Percentiles rank a stretch among this genome's conserved stretches.
Evolutionary conservation across 2,888 invertebrate genomes (phyloP).

Genomic region (Trissolcus japonicus): DNA sequence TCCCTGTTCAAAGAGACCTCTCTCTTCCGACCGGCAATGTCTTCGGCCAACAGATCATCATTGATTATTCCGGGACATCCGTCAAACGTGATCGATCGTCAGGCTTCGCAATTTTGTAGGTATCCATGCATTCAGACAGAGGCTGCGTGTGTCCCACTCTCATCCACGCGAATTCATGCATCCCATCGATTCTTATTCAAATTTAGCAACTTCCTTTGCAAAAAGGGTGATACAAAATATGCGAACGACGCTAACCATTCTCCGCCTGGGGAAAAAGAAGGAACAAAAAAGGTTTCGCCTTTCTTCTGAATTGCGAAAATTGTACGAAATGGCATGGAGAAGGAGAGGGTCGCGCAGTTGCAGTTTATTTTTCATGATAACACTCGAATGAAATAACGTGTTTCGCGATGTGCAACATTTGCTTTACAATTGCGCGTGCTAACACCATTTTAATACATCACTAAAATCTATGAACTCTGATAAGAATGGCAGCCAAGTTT

Average conservation of each 20-base stretch:
- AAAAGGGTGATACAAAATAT: too few relatives aligned
- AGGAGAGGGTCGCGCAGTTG: too few relatives aligned
- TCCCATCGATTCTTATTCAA: too few relatives aligned
- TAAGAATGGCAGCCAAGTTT: slow-evolving; percentile 43
- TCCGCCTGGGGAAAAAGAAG: too few relatives aligned
- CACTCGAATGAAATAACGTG: background rate
- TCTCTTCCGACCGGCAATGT: slow-evolving; percentile 18
- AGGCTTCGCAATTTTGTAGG: slow-evolving; percentile 8
- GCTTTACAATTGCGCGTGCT: slow-evolving; percentile 4
- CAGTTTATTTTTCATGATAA: background rate
- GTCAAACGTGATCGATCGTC: slow-evolving; percentile 48
- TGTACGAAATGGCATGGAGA: too few relatives aligned
- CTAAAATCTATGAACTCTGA: slow-evolving; percentile 41
- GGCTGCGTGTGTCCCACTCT: too few relatives aligned
- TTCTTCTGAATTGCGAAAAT: too few relatives aligned
- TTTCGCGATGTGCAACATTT: slow-evolving; percentile 7
- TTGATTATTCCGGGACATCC: slow-evolving; percentile 45
- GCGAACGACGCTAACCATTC: too few relatives aligned
- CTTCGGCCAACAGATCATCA: slow-evolving; percentile 30
- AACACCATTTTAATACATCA: slow-evolving; percentile 43
- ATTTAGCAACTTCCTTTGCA: too few relatives aligned
- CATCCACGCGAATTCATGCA: too few relatives aligned
- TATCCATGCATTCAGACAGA: too few relatives aligned
- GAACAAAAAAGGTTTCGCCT: too few relatives aligned
- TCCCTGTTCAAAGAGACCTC: slow-evolving; percentile 34